Evolutionary conservation across 2,113 vertebrate genomes (phyloP), one percentile per base, ranked within the genome.

Genomic region (Marcusenius ussheri): DNA sequence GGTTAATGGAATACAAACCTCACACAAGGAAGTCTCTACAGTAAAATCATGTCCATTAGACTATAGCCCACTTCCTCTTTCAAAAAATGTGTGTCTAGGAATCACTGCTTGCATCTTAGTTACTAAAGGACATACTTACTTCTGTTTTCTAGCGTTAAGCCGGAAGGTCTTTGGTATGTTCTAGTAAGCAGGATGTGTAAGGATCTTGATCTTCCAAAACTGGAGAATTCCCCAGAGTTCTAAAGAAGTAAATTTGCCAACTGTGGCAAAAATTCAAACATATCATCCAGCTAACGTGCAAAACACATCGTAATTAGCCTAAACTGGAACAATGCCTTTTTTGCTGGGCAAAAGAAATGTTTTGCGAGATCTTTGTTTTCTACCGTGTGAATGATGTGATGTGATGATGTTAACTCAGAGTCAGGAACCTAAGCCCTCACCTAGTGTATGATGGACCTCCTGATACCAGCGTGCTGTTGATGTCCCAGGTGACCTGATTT

Each of bases 401-500:
- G n/a, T 21, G n/a, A 50, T 66, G 56, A 91, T 24, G 42, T 24
- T 10, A 47, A 2, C 13, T 42, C 3, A 24, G 83, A 45, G 19
- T 8, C 24, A 90, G 49, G 1, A 91, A 95, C 95, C 95, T 96
- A 95, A 92, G 96, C 95, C 10, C 95, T 95, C 5, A 96, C 89
- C 91, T 95, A 96, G 49, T 96, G 95, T 2, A 96, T 94, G 90
- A 96, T 96, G 89, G 95, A 96, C 39, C 93, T 93, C 91, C 96
- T 93, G 91, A 95, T 96, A 89, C 94, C 94, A 92, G 94, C 95
- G 94, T 95, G 96, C 39, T 95, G 94, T 95, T 96, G 91, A 93
- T 95, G 56, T 95, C 94, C 89, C 94, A 93, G 90, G 96, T 24
- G 3, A 95, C 95, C 92, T 93, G 89, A 77, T 95, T 19, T 93